These are phyloP conservation scores for Monochamus saltuarius DNA, from an alignment of 1,140 invertebrate genomes.

Conservation along the genomic window DNA sequence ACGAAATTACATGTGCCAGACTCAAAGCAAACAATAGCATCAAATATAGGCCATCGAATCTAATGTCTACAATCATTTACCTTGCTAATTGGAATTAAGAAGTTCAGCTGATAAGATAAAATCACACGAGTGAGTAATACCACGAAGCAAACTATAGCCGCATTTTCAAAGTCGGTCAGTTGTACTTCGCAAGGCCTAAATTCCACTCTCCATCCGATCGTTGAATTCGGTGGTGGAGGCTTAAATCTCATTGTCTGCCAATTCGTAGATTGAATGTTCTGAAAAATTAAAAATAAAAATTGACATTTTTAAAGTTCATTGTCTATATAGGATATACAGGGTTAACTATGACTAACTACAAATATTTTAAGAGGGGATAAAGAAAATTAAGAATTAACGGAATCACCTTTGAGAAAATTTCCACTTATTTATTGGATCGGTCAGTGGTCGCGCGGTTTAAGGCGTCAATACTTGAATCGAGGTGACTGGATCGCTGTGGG, in stretches of 20 bases:
- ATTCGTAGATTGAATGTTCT: conserved; percentile 99
- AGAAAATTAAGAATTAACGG: too few species aligned
- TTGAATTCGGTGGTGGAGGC: conserved; percentile 90
- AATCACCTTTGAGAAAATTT: too few species aligned
- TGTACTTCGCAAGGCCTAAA: conserved; percentile 99
- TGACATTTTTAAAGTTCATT: neutral
- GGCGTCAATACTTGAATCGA: too few species aligned
- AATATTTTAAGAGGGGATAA: too few species aligned
- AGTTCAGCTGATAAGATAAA: conserved; percentile 93
- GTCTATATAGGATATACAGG: too few species aligned
- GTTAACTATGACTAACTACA: too few species aligned
- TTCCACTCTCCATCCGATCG: conserved; percentile 99
- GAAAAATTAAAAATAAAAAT: conserved; percentile 36
- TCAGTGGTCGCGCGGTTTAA: too few species aligned
- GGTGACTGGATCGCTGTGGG: too few species aligned
- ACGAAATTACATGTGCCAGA: too few species aligned
- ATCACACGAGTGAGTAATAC: conserved; percentile 96
- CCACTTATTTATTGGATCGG: too few species aligned
- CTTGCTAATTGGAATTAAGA: conserved; percentile 97
- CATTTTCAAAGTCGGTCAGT: conserved; percentile 99
- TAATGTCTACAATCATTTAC: conserved; percentile 52
- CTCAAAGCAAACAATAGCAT: neutral
- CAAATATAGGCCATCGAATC: neutral
- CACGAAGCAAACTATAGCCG: conserved; percentile 97
- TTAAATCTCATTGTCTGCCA: conserved; percentile 99